phyloP scores from a whole-genome alignment of 2,888 invertebrate genomes.

The Apoderus coryli region DNA sequence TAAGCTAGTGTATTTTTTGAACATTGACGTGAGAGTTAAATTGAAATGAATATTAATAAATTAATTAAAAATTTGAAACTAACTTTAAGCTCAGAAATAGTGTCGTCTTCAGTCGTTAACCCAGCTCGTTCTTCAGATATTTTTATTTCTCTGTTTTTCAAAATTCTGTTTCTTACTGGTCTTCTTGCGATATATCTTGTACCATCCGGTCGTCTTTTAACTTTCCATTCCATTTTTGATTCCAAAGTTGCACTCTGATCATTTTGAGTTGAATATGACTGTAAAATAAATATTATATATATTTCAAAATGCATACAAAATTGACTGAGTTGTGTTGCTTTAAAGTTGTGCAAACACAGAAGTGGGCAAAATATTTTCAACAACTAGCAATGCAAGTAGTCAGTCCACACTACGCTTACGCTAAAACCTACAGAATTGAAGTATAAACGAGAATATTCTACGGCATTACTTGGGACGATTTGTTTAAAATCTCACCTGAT shows the following conservation, averaged over 20 bases:
- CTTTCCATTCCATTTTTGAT: constrained; percentile 54
- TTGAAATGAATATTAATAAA: neutral
- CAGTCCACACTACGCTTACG: too few relatives aligned
- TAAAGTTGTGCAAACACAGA: too few relatives aligned
- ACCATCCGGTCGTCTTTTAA: constrained; percentile 61
- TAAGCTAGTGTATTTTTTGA: neutral
- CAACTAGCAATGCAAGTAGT: too few relatives aligned
- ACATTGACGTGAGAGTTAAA: neutral
- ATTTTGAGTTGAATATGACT: neutral
- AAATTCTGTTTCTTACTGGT: constrained; percentile 48
- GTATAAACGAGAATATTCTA: too few relatives aligned
- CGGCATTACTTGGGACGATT: too few relatives aligned
- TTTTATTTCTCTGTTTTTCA: constrained; percentile 51
- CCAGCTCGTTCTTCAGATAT: constrained; percentile 52
- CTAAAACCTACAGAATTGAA: too few relatives aligned
- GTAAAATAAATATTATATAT: too few relatives aligned
- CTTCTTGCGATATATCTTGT: constrained; percentile 60
- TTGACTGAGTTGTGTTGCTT: too few relatives aligned
- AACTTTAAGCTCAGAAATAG: constrained; percentile 60
- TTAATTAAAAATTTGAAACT: neutral
- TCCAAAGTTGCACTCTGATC: constrained; percentile 17
- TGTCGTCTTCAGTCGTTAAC: constrained; percentile 58
- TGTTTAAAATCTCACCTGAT: too few relatives aligned
- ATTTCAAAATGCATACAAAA: too few relatives aligned
- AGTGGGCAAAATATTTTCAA: too few relatives aligned